Conservation (phyloP, 1,140 invertebrate species). For the Listronotus oregonensis region DNA sequence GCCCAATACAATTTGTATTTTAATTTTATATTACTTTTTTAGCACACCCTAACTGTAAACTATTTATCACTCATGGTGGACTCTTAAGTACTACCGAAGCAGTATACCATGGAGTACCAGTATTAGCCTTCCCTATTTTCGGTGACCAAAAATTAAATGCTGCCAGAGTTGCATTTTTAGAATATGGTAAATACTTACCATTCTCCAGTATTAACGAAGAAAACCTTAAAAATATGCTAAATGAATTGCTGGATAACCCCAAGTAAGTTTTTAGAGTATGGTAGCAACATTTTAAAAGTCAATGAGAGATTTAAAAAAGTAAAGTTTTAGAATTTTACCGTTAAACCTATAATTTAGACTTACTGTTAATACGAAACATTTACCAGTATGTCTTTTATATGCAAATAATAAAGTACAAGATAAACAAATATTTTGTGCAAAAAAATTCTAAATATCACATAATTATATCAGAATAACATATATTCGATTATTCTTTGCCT, state of each 20-base stretch:
- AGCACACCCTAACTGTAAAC: constrained; percentile 55
- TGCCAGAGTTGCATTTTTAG: constrained; percentile 54
- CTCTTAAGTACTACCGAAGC: constrained; percentile 54
- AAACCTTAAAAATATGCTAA: constrained; percentile 14
- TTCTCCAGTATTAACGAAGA: constrained; percentile 43
- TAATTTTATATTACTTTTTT: not conserved
- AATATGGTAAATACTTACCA: constrained; percentile 56
- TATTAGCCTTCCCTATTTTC: constrained; percentile 55
- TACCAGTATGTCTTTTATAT: too few species aligned
- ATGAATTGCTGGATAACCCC: constrained; percentile 32
- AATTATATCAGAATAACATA: too few species aligned
- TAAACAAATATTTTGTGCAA: too few species aligned
- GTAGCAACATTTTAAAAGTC: too few species aligned
- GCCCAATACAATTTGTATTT: too few species aligned
- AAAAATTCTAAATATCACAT: too few species aligned
- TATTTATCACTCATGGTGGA: constrained; percentile 43
- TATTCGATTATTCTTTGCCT: too few species aligned
- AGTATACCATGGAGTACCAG: constrained; percentile 58
- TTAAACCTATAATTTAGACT: too few species aligned
- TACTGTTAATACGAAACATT: too few species aligned
- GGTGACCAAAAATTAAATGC: constrained; percentile 48
- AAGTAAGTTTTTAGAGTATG: constrained; percentile 3
- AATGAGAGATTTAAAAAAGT: too few species aligned
- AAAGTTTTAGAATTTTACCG: not conserved
- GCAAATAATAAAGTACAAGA: too few species aligned